A percentile compares a stretch with the other conserved stretches of the same genome.
Conservation (phyloP, 2,113 vertebrate genomes). For the Gymnocephalus cernua region DNA sequence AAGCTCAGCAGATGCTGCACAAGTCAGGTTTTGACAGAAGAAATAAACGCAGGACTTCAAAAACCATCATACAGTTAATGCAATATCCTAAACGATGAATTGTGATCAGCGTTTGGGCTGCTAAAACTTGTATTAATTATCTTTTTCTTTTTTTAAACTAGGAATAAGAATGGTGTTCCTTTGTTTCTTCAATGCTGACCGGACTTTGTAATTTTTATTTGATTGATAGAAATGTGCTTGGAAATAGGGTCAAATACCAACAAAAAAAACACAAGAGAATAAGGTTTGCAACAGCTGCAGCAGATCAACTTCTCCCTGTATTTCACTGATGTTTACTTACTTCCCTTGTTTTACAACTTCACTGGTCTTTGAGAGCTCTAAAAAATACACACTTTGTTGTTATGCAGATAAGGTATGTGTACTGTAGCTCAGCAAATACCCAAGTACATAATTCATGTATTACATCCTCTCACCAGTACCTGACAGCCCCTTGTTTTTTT, state of each 20-base stretch:
- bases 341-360: too few species aligned
- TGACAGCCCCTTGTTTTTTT: not conserved
- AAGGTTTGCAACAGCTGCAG: too few species aligned
- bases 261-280: too few species aligned
- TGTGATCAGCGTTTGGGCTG: too few species aligned
- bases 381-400: not conserved
- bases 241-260: not conserved
- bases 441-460: not conserved
- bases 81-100: not conserved
- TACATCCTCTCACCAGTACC: not conserved
- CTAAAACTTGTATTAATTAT: too few species aligned
- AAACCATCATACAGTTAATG: not conserved
- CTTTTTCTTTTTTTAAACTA: too few species aligned
- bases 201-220: too few species aligned
- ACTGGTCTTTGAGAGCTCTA: not conserved
- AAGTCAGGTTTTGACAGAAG: conserved; percentile 5
- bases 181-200: too few species aligned
- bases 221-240: too few species aligned
- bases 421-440: not conserved
- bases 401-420: not conserved
- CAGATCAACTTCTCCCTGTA: too few species aligned
- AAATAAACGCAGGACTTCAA: conserved; percentile 5
- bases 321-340: too few species aligned
- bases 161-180: not conserved
- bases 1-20: conserved; percentile 58